phyloP scores from a whole-genome alignment of 2,888 invertebrate species.

The Agonopterix arenella region DNA sequence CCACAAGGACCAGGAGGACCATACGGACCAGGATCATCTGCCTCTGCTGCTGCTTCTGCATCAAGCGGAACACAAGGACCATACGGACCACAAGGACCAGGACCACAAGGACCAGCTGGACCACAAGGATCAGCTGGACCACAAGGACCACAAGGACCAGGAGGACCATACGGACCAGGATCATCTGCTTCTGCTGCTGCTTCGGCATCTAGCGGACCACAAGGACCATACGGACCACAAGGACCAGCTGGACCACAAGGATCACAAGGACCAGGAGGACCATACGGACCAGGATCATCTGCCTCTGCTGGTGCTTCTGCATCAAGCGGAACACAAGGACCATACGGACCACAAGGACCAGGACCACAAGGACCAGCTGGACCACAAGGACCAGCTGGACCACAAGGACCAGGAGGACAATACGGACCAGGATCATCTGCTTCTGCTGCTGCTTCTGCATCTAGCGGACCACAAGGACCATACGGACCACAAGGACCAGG shows the following conservation, averaged over 20 bases:
- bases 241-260: background rate
- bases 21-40: background rate
- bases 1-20: background rate
- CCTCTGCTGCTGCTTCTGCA: too few relatives aligned
- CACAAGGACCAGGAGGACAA: background rate
- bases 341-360: background rate
- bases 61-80: background rate
- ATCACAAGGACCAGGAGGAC: background rate
- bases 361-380: background rate
- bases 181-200: background rate
- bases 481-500: conserved; percentile 1
- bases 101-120: background rate
- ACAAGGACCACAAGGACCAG: background rate
- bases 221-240: conserved; percentile 3
- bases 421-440: background rate
- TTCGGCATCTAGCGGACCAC: background rate
- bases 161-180: conserved; percentile 2
- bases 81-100: background rate
- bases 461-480: background rate
- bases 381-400: background rate
- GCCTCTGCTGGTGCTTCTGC: too few relatives aligned
- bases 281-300: background rate
- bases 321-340: background rate
- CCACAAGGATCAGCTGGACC: background rate
- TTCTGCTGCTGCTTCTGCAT: conserved; percentile 3